Evolutionary conservation across 1,140 invertebrate genomes (phyloP).

Genomic region (Drosophila arizonae): DNA sequence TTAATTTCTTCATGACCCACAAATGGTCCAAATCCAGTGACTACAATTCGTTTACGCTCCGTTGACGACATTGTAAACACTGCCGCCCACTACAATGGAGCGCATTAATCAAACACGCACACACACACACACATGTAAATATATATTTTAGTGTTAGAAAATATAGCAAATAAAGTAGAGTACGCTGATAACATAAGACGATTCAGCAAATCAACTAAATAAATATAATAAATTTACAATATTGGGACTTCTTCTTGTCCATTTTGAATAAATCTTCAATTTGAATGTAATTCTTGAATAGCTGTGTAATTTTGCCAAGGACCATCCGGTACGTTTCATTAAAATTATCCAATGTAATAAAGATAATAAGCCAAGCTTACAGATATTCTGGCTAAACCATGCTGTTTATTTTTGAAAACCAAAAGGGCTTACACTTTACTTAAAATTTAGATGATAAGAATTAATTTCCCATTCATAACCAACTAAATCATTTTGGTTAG

Average conservation of each 20-base stretch:
- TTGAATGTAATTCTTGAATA: neutral
- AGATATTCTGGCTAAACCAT: too few species aligned
- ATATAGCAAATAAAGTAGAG: neutral
- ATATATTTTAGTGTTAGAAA: conserved; percentile 24
- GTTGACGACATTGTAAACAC: conserved; percentile 52
- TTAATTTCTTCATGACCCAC: conserved; percentile 85
- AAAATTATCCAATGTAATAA: too few species aligned
- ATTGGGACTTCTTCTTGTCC: neutral
- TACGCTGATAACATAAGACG: conserved; percentile 5
- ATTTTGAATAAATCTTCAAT: neutral
- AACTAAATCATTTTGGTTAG: neutral
- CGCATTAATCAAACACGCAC: neutral
- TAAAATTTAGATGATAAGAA: too few species aligned
- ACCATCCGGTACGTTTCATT: too few species aligned
- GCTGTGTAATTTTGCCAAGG: neutral
- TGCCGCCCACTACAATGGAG: conserved; percentile 14
- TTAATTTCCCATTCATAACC: too few species aligned
- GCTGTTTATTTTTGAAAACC: too few species aligned
- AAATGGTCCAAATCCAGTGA: conserved; percentile 90
- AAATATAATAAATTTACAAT: neutral
- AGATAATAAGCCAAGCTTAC: too few species aligned
- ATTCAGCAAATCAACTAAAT: neutral
- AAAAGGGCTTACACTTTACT: too few species aligned
- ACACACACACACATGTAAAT: neutral
- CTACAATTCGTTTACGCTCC: conserved; percentile 82